Evolutionary conservation across 30 jellyfish, hydroid and myxozoan species (phyloP).

Genomic region (Cassiopea andromeda): DNA sequence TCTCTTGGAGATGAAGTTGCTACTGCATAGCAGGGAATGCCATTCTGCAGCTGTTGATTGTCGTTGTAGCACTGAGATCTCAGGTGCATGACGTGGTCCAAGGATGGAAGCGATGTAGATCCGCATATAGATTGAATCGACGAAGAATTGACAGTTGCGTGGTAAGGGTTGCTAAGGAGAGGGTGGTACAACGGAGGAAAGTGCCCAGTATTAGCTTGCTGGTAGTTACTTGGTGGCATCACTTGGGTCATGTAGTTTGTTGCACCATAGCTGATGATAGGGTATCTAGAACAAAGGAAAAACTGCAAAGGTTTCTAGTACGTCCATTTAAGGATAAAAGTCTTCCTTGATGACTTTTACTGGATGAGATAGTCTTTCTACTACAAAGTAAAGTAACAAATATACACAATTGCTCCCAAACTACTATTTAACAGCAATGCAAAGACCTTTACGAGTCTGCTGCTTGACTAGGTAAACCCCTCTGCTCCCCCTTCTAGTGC

Average conservation of each 20-base stretch:
- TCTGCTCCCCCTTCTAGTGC: too few species aligned
- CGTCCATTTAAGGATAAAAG: too few species aligned
- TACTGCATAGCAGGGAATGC: constrained; percentile 43
- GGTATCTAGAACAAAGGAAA: constrained; percentile 15
- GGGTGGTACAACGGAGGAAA: constrained; percentile 52
- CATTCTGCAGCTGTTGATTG: constrained; percentile 17
- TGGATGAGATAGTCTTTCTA: too few species aligned
- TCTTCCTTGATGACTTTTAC: too few species aligned
- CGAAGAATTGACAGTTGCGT: constrained; percentile 29
- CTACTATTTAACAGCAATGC: too few species aligned
- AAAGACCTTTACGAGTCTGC: too few species aligned
- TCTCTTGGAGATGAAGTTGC: constrained; percentile 57
- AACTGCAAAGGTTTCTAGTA: neutral
- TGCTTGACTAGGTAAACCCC: too few species aligned
- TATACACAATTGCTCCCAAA: too few species aligned
- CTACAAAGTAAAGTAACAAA: too few species aligned
- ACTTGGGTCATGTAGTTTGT: constrained; percentile 43
- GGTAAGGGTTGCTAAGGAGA: constrained; percentile 34
- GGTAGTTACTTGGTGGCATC: constrained; percentile 31
- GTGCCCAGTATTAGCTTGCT: constrained; percentile 36
- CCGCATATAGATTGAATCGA: constrained; percentile 36
- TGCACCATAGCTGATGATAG: constrained; percentile 1
- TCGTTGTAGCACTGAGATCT: constrained; percentile 58
- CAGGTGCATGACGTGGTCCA: constrained; percentile 67
- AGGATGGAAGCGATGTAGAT: constrained; percentile 33